A percentile compares a stretch with the other conserved stretches of the same genome.
These are phyloP conservation scores for Oxygymnocypris stewartii DNA, from an alignment of 2,113 vertebrate genomes.

Conservation along the genomic window DNA sequence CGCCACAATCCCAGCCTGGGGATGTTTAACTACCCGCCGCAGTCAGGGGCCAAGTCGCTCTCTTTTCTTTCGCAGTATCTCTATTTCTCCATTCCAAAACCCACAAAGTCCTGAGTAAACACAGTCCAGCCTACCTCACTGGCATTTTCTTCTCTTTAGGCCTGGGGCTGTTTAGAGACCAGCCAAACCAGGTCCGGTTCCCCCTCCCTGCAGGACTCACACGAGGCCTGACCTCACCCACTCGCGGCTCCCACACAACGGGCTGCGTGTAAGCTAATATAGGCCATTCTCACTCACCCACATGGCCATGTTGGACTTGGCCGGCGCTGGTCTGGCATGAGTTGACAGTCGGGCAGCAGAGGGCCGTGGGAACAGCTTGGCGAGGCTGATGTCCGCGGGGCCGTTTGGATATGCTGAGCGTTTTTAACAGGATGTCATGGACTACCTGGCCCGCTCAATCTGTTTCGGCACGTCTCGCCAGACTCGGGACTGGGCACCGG, in stretches of 20 bases:
- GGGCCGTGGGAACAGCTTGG: conserved; percentile 58
- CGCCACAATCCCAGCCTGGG: conserved; percentile 50
- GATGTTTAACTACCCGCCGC: conserved; percentile 54
- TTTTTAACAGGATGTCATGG: conserved; percentile 56
- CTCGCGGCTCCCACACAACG: conserved; percentile 32
- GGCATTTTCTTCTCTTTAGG: conserved; percentile 20
- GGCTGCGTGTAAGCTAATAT: conserved; percentile 43
- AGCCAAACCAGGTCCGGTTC: conserved; percentile 39
- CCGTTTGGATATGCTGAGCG: conserved; percentile 36
- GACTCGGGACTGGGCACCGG: conserved; percentile 49
- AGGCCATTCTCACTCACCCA: conserved; percentile 41
- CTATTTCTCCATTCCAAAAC: conserved; percentile 43
- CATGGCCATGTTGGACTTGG: conserved; percentile 56
- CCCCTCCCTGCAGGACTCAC: conserved; percentile 18
- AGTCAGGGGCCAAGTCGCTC: conserved; percentile 30
- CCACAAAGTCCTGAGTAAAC: conserved; percentile 49
- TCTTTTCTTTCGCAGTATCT: conserved; percentile 12
- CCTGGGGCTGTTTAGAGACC: conserved; percentile 49
- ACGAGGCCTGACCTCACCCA: conserved; percentile 46
- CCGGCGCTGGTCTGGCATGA: conserved; percentile 48
- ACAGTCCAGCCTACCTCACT: conserved; percentile 35
- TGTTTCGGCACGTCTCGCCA: conserved; percentile 46
- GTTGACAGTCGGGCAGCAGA: conserved; percentile 40
- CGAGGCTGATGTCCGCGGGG: conserved; percentile 39
- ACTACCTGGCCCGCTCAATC: conserved; percentile 51